These are phyloP conservation scores for Ophion obscuratus DNA, from an alignment of 2,888 invertebrate species.

Conservation along the genomic window DNA sequence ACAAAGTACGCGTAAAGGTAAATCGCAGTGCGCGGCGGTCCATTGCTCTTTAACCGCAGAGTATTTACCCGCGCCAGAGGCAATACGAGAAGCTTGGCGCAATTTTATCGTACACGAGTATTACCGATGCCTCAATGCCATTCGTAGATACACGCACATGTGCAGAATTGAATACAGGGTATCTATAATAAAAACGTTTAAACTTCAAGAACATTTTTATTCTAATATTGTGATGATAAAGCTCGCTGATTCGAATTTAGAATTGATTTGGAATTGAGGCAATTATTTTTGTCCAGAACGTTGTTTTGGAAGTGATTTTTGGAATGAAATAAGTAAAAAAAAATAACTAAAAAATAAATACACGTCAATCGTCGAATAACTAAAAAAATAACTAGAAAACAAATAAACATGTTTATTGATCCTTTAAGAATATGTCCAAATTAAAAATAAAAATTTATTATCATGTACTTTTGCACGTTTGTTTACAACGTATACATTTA, in stretches of 20 bases:
- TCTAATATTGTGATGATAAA: neutral
- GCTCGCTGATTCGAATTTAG: neutral
- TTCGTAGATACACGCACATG: neutral
- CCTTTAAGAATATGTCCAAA: no score
- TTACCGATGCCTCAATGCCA: neutral
- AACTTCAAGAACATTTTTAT: neutral
- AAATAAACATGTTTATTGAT: no score
- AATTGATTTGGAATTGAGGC: no score
- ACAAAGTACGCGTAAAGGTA: slow-evolving; percentile 16
- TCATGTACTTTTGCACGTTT: no score
- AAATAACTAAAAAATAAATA: no score
- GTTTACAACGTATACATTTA: no score
- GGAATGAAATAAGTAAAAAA: no score
- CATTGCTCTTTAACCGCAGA: slow-evolving; percentile 52
- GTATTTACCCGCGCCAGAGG: slow-evolving; percentile 30
- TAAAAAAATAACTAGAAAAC: no score
- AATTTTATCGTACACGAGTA: slow-evolving; percentile 7
- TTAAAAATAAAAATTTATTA: no score
- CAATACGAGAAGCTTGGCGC: slow-evolving; percentile 46
- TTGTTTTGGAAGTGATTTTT: no score
- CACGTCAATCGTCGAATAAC: no score
- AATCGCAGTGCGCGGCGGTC: slow-evolving; percentile 34
- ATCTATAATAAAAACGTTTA: neutral
- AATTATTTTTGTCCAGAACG: no score
- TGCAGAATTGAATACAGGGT: neutral